Evolutionary conservation across 2,797 vertebrate genomes (phyloP).

Genomic region (Myotis myotis): DNA sequence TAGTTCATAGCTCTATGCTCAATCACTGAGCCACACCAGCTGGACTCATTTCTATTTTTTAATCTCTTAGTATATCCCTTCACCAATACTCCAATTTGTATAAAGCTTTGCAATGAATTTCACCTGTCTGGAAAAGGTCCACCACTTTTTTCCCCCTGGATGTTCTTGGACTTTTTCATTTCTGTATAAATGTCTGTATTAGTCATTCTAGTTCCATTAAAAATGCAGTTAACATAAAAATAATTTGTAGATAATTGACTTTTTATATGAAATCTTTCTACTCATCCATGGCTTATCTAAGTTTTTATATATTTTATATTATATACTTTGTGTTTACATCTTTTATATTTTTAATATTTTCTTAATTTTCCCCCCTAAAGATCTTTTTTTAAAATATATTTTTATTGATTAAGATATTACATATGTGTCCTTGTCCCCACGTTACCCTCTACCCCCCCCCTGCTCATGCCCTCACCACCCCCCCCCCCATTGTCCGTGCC

Average conservation of each 20-base stretch:
- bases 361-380: neutral
- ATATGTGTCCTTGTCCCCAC: too few relatives aligned
- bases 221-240: neutral
- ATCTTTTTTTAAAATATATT: too few relatives aligned
- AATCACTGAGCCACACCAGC: too few relatives aligned
- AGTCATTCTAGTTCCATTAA: conserved; percentile 6
- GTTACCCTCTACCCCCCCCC: too few relatives aligned
- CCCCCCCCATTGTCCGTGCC: too few relatives aligned
- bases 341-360: neutral
- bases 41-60: neutral
- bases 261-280: neutral
- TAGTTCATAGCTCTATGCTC: too few relatives aligned
- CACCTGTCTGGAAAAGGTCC: neutral
- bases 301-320: neutral
- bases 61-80: neutral
- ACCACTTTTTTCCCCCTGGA: neutral
- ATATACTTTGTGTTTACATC: neutral
- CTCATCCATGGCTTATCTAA: neutral
- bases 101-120: neutral
- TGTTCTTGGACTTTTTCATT: neutral
- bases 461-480: too few relatives aligned
- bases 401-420: too few relatives aligned
- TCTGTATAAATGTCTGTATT: neutral
- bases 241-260: neutral
- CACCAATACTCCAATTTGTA: neutral